Percentiles rank a stretch among this genome's conserved stretches.
phyloP scores from a whole-genome alignment of 2,888 invertebrate species.

The Pterobdella sp. region DNA sequence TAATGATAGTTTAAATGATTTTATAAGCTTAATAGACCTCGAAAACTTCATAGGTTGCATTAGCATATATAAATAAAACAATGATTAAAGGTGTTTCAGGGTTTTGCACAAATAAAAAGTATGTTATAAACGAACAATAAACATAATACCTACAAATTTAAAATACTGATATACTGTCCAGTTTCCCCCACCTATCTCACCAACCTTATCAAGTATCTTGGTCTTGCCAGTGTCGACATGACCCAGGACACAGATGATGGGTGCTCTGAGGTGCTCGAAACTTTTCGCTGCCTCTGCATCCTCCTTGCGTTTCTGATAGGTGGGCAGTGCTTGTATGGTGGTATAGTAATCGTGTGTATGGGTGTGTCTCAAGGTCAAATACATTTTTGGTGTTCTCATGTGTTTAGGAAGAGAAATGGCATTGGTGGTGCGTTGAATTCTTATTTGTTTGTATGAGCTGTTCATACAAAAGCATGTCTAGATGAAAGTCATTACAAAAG shows the following conservation, averaged over 20 bases:
- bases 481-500: neutral
- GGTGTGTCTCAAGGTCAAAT: no score
- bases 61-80: no score
- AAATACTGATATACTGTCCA: no score
- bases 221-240: constrained; percentile 99
- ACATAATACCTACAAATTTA: no score
- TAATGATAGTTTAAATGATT: no score
- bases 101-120: neutral
- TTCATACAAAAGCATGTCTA: neutral
- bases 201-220: constrained; percentile 85
- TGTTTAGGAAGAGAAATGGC: neutral
- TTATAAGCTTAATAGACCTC: no score
- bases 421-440: neutral
- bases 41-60: no score
- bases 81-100: no score
- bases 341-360: neutral
- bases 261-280: constrained; percentile 71
- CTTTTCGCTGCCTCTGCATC: constrained; percentile 64
- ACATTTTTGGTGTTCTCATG: no score
- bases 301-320: constrained; percentile 55
- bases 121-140: no score
- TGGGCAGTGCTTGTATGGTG: no score
- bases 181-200: no score
- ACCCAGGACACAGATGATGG: constrained; percentile 90
- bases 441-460: neutral